These are phyloP conservation scores for Holcopasites calliopsidis DNA, from an alignment of 1,140 invertebrate species.

Conservation along the genomic window DNA sequence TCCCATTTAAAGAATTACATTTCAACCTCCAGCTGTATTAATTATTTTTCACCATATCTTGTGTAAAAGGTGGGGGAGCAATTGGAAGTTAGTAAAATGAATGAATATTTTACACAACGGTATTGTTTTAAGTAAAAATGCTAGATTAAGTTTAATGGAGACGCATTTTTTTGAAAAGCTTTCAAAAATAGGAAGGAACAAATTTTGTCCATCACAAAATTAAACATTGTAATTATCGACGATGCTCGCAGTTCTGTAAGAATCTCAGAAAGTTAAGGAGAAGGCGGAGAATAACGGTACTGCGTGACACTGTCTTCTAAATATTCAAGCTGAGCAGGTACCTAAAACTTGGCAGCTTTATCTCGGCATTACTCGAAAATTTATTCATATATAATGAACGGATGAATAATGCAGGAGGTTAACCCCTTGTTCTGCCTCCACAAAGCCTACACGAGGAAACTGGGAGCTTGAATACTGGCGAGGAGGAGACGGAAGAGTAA, in stretches of 20 bases:
- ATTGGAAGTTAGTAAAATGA: too few species aligned
- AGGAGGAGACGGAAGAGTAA: slow-evolving; percentile 69
- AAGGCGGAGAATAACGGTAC: slow-evolving; percentile 79
- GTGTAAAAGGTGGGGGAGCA: too few species aligned
- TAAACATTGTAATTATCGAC: slow-evolving; percentile 40
- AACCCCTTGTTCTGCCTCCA: slow-evolving; percentile 79
- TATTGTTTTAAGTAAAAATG: too few species aligned
- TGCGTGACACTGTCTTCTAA: slow-evolving; percentile 79
- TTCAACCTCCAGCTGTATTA: too few species aligned
- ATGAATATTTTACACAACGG: too few species aligned
- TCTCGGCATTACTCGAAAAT: slow-evolving; percentile 81
- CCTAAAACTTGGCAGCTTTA: slow-evolving; percentile 81
- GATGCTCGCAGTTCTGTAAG: slow-evolving; percentile 40
- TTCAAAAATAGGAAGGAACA: background rate
- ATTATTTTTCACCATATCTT: too few species aligned
- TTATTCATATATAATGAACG: slow-evolving; percentile 81
- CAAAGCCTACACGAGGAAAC: slow-evolving; percentile 71
- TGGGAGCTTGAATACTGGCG: slow-evolving; percentile 59
- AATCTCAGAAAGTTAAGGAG: slow-evolving; percentile 69
- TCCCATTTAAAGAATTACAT: background rate
- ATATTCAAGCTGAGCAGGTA: slow-evolving; percentile 77
- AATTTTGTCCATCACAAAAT: background rate
- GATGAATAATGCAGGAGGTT: slow-evolving; percentile 78
- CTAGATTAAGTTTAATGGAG: too few species aligned
- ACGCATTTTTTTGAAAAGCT: too few species aligned